phyloP scores from a whole-genome alignment of 2,888 invertebrate genomes.

The Drosophila rellima region DNA sequence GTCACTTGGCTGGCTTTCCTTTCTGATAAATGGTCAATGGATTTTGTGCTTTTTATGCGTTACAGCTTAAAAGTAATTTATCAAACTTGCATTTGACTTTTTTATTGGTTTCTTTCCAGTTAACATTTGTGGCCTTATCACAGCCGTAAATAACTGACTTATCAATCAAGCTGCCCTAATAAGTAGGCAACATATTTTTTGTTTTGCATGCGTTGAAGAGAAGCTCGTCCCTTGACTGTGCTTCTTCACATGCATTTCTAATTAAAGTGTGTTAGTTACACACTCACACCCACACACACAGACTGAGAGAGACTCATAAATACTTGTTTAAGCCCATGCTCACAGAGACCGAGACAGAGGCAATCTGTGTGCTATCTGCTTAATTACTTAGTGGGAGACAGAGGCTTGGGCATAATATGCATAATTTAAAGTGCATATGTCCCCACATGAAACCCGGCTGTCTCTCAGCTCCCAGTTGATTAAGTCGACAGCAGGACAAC shows the following conservation, averaged over 20 bases:
- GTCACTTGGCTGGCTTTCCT: constrained; percentile 37
- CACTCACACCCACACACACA: constrained; percentile 17
- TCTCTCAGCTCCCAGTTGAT: constrained; percentile 67
- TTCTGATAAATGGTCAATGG: constrained; percentile 65
- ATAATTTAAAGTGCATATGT: constrained; percentile 79
- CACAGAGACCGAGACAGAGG: constrained; percentile 3
- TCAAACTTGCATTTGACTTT: constrained; percentile 51
- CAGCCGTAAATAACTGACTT: constrained; percentile 47
- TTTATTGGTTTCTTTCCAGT: constrained; percentile 12
- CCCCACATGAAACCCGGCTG: constrained; percentile 32
- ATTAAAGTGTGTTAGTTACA: constrained; percentile 61
- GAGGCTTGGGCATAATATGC: constrained; percentile 52
- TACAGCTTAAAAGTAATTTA: constrained; percentile 79
- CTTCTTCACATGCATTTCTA: constrained; percentile 61
- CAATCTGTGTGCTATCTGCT: constrained; percentile 63
- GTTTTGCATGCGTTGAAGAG: constrained; percentile 27
- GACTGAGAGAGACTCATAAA: constrained; percentile 43
- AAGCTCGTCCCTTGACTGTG: constrained; percentile 16
- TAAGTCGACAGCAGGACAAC: constrained; percentile 64
- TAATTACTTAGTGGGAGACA: constrained; percentile 72
- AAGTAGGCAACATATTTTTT: constrained; percentile 34
- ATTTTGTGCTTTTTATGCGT: constrained; percentile 38
- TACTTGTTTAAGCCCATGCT: constrained; percentile 51
- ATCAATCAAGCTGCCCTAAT: constrained; percentile 66
- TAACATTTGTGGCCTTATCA: constrained; percentile 25